Conservation (phyloP, 2,797 vertebrate genomes). For the Gymnoscopelus braueri region DNA sequence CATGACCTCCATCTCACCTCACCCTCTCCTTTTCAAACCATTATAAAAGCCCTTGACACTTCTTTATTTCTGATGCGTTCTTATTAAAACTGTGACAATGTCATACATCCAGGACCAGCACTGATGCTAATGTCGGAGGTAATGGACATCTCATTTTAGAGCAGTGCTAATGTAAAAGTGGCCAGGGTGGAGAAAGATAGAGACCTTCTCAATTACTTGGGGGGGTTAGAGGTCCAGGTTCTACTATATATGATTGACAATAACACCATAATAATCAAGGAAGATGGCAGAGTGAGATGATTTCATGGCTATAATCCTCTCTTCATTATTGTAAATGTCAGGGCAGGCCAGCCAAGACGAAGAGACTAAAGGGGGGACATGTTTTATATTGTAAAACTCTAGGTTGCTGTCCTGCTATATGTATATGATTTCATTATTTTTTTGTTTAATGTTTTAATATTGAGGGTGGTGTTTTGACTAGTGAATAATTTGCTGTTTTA, state of each 20-base stretch:
- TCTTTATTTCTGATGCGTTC: constrained; percentile 27
- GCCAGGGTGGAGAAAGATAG: constrained; percentile 57
- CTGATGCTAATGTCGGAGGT: constrained; percentile 65
- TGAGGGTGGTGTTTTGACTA: no score
- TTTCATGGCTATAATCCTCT: constrained; percentile 48
- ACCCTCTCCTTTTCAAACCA: constrained; percentile 52
- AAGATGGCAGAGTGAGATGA: constrained; percentile 29
- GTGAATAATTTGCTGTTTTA: no score
- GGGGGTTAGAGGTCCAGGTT: constrained; percentile 54
- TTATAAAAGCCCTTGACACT: constrained; percentile 34
- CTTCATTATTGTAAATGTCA: constrained; percentile 51
- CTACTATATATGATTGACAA: constrained; percentile 46
- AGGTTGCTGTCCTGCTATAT: no score
- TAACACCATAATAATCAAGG: constrained; percentile 60
- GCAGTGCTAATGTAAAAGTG: constrained; percentile 67
- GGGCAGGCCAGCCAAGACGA: constrained; percentile 5
- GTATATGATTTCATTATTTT: no score
- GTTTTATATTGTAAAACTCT: no score
- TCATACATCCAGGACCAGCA: constrained; percentile 58
- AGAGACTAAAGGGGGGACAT: constrained; percentile 3
- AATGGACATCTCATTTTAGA: constrained; percentile 67
- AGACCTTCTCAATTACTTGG: constrained; percentile 68
- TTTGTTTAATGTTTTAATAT: no score
- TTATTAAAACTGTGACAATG: constrained; percentile 67
- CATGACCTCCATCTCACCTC: constrained; percentile 70